A percentile compares a stretch with the other conserved stretches of the same genome.
Evolutionary conservation across 53 echinoderm and acorn worm genomes (phyloP).

Genomic region (Holothuria scabra): DNA sequence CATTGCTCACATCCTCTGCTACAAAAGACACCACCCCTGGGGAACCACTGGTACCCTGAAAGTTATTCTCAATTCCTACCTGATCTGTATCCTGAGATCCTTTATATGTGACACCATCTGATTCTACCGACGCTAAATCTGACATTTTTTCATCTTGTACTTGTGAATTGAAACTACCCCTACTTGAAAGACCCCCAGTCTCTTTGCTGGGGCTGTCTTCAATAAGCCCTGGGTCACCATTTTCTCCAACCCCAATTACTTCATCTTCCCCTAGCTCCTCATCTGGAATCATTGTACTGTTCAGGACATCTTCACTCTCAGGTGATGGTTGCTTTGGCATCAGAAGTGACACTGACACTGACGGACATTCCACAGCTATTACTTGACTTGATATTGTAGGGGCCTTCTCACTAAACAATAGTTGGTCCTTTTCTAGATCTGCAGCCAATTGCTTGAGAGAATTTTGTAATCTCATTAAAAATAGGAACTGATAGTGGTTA

Average conservation of each 20-base stretch:
- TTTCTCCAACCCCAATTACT: too few relatives aligned
- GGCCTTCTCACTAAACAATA: constrained; percentile 63
- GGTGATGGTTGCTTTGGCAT: constrained; percentile 50
- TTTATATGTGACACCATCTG: background rate
- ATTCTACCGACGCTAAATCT: background rate
- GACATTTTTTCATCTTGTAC: constrained; percentile 10
- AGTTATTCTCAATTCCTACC: background rate
- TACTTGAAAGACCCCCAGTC: constrained; percentile 29
- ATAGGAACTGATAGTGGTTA: constrained; percentile 95
- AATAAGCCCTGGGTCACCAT: background rate
- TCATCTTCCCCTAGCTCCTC: background rate
- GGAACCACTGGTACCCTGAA: constrained; percentile 19
- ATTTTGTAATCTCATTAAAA: constrained; percentile 86
- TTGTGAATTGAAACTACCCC: constrained; percentile 24
- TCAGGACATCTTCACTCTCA: constrained; percentile 33
- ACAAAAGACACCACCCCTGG: constrained; percentile 21
- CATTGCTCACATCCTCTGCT: background rate
- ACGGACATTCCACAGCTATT: constrained; percentile 74
- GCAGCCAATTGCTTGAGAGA: constrained; percentile 69
- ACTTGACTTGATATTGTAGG: constrained; percentile 66
- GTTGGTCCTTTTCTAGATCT: constrained; percentile 80
- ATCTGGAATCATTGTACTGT: background rate
- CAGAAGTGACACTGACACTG: constrained; percentile 65
- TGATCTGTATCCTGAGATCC: background rate
- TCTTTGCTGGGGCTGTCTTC: constrained; percentile 3